Conservation (phyloP, 2,888 invertebrate genomes). For the Hydrotaea diabolus region DNA sequence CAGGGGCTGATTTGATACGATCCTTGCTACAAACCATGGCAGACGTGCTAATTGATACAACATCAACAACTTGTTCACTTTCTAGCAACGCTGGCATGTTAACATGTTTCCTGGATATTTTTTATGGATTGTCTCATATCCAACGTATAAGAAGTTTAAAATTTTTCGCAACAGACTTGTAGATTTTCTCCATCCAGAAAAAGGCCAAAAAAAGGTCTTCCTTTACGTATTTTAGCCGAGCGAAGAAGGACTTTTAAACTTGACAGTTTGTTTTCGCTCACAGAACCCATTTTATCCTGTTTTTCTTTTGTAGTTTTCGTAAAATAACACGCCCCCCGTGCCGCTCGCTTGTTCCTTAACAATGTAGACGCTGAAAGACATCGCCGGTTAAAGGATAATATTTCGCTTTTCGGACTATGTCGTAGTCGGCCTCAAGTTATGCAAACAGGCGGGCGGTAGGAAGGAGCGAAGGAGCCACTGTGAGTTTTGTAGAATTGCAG, state of each 20-base stretch:
- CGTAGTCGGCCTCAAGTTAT: constrained; percentile 47
- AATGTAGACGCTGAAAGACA: neutral
- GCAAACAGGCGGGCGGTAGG: neutral
- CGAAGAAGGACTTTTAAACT: neutral
- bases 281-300: neutral
- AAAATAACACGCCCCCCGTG: neutral
- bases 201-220: neutral
- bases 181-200: neutral
- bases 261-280: neutral
- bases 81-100: no score
- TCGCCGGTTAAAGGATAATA: neutral
- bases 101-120: no score
- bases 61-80: no score
- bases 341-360: no score
- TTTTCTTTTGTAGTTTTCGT: neutral
- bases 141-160: neutral
- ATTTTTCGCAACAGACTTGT: neutral
- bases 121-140: no score
- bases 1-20: no score
- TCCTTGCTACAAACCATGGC: no score
- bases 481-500: neutral
- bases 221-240: neutral
- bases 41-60: no score
- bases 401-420: neutral
- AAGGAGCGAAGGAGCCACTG: neutral